These are phyloP conservation scores for Eunapius fragilis DNA, from an alignment of 37 sponge, comb jelly and placozoan genomes.

Conservation along the genomic window DNA sequence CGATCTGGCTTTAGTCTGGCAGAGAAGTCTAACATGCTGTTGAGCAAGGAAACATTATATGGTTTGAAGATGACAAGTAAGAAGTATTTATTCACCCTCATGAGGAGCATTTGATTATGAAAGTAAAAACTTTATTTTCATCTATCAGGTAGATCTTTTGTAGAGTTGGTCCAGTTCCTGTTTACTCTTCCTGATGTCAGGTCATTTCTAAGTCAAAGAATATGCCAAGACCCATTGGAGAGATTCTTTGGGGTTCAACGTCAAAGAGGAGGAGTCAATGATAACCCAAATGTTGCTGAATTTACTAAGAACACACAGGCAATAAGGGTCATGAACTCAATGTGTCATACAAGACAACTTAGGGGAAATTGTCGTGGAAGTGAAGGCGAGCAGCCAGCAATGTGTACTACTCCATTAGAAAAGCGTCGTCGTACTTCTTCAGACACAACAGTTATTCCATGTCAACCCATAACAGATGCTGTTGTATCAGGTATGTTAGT, in stretches of 20 bases:
- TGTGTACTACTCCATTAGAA: too few relatives aligned
- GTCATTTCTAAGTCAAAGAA: constrained; percentile 28
- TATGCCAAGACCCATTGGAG: constrained; percentile 34
- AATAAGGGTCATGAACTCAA: constrained; percentile 26
- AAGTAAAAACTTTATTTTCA: neutral
- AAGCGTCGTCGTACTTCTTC: too few relatives aligned
- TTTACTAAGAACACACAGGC: constrained; percentile 31
- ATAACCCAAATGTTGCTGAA: constrained; percentile 22
- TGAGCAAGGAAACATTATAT: constrained; percentile 6
- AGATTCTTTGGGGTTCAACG: constrained; percentile 32
- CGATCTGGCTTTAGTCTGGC: neutral
- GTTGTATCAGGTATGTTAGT: too few relatives aligned
- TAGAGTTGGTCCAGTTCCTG: constrained; percentile 22
- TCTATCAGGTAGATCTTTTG: constrained; percentile 10
- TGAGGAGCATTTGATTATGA: neutral
- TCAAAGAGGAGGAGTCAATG: constrained; percentile 28
- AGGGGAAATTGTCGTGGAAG: constrained; percentile 30
- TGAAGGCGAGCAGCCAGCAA: too few relatives aligned
- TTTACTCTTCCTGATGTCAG: constrained; percentile 27
- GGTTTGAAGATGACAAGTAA: constrained; percentile 21
- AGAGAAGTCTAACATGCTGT: constrained; percentile 5
- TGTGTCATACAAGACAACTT: neutral
- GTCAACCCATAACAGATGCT: too few relatives aligned
- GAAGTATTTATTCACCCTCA: neutral
- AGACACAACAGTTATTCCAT: too few relatives aligned